Percentiles rank a stretch among this genome's conserved stretches.
Evolutionary conservation across 1,140 invertebrate genomes (phyloP).

Genomic region (Lucilia sericata): DNA sequence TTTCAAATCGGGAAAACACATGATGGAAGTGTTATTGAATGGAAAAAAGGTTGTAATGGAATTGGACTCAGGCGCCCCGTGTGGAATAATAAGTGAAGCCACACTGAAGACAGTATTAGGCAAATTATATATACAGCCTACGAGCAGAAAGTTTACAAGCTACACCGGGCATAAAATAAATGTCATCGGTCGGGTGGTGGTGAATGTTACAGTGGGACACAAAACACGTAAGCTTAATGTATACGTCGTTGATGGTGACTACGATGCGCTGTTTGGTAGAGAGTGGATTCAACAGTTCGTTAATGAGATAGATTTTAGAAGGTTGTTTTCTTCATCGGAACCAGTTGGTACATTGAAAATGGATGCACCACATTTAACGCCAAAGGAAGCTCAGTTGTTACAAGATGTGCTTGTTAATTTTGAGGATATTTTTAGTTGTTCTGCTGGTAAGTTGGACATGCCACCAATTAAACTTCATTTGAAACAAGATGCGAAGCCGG

Average conservation of each 20-base stretch:
- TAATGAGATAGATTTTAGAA: not conserved
- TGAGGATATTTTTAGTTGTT: not conserved
- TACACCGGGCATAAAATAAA: not conserved
- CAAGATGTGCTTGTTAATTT: not conserved
- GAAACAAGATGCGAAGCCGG: not conserved
- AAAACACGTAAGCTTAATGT: not conserved
- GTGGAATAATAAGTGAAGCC: too few species aligned
- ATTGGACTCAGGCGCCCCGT: too few species aligned
- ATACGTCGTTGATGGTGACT: constrained; percentile 24
- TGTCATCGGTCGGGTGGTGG: not conserved
- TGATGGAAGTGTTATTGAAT: too few species aligned
- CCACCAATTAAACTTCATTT: constrained; percentile 41
- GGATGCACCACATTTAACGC: not conserved
- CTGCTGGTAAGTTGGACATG: constrained; percentile 10
- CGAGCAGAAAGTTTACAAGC: not conserved
- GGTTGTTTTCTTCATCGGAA: not conserved
- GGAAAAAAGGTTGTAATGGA: too few species aligned
- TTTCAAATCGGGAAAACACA: too few species aligned
- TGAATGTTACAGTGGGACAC: not conserved
- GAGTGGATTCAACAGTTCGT: constrained; percentile 21
- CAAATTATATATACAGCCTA: too few species aligned
- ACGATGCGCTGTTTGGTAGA: not conserved
- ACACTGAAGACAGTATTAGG: too few species aligned
- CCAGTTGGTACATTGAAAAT: not conserved
- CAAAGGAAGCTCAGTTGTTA: not conserved